These are phyloP conservation scores for Drosophila mimetica DNA, from an alignment of 2,888 invertebrate genomes.

Conservation along the genomic window DNA sequence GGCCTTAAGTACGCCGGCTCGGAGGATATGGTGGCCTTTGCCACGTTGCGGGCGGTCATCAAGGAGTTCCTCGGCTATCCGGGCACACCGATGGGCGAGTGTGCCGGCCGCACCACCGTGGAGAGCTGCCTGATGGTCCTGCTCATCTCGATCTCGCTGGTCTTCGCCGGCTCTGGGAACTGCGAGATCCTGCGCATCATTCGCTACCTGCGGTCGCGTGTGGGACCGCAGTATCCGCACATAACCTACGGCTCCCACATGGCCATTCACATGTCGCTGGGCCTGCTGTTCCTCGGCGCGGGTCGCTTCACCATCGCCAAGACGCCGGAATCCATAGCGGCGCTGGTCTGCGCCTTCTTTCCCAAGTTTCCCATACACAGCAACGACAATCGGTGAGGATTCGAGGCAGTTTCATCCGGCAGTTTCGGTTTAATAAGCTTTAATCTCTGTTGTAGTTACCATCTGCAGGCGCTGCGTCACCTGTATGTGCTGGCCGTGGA, in stretches of 20 bases:
- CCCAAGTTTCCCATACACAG: conserved; percentile 98
- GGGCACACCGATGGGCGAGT: conserved; percentile 91
- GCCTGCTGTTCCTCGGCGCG: conserved; percentile 96
- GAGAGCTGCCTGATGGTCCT: conserved; percentile 95
- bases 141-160: conserved; percentile 88
- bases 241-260: conserved; percentile 96
- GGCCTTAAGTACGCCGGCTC: conserved; percentile 97
- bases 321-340: conserved; percentile 93
- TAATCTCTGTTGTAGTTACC: conserved; percentile 88
- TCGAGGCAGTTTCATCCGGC: too few species aligned
- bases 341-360: conserved; percentile 96
- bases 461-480: conserved; percentile 98
- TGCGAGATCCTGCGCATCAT: conserved; percentile 92
- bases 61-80: conserved; percentile 82
- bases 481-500: conserved; percentile 97
- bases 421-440: too few species aligned
- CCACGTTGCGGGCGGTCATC: conserved; percentile 86
- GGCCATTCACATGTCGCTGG: conserved; percentile 97
- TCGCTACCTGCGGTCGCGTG: conserved; percentile 92
- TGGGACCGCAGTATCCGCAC: conserved; percentile 89
- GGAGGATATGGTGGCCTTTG: conserved; percentile 91
- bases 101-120: conserved; percentile 95
- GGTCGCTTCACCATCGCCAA: conserved; percentile 94
- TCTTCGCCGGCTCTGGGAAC: conserved; percentile 98
- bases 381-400: conserved; percentile 94